Evolutionary conservation across 1,140 invertebrate genomes (phyloP), one percentile per base, ranked within the genome.

Genomic region (Sitophilus oryzae): DNA sequence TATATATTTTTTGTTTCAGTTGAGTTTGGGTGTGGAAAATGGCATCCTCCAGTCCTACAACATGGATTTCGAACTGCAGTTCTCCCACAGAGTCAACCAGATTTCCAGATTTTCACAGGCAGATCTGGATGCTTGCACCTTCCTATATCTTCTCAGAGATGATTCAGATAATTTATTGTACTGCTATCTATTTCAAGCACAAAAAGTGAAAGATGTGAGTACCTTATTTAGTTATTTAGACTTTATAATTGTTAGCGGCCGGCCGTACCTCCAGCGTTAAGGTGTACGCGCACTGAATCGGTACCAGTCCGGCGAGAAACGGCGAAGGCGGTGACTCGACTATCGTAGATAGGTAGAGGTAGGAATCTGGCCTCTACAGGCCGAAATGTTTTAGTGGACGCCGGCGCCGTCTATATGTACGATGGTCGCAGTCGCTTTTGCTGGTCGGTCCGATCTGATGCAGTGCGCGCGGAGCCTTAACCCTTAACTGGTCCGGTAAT

Each of bases 131-230:
- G 73, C 75, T 2, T 71, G 73, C 14, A 76, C 78, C 59, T 73
- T 82, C 56, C 76, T 84, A 52, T 85, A 84, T 67, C 74, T 83
- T 56, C 64, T 84, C 14, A 74, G 78, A 30, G 81, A 84, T 68
- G 76, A 80, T 55, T 74, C 74, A 57, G 81, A 84, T 59, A 75
- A 75, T 34, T 68, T 84, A 5, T 72, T 85, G 9, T 79, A 81
- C 61, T 83, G 82, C 61, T 81, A 81, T 69, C 73, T 85, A 11
- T 85, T 80, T 59, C 74, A 78, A 63, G 79, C 82, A 15, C 65
- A 75, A n/a, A 76, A 78, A 30, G 71, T 75, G 3, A 70, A 73
- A 52, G 79, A 83, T 72, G 83, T 84, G 71, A 82, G 79, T 75
- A 62, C 21, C 25, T n/a, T 30, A 30, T 30, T 5, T 30, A 6